Base-by-base conservation (phyloP, 1,140 invertebrate species). In the Drosophila hydei region DNA sequence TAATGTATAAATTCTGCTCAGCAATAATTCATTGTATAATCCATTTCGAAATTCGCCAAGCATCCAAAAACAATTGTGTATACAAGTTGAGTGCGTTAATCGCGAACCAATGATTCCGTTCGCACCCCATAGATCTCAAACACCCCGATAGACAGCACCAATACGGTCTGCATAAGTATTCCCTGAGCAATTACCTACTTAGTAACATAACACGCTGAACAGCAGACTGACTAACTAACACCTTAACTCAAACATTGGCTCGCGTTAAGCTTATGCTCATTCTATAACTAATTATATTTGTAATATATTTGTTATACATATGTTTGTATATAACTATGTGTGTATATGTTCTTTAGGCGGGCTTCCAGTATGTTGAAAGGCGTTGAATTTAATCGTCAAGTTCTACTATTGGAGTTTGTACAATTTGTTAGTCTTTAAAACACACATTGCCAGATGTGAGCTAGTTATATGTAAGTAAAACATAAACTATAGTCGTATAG, bases 281-380 rank as follows among this genome's bases (percentile, higher is more conserved):
- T 9, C 4, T 68, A 48, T 16, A 54, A 40, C 19, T 59, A 72
- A 47, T 21, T 18, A 16, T 64, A 64, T 60, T 60, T 33, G 16
- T 54, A 45, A 43, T 61, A 43, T 63, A 47, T 61, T 12, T 67
- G 2, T 19, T 60, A 58, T 60, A 48, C 33, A 56, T 72, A 16
- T 58, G 5, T 42, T 7, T 6, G 16, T 45, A 63, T 54, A 63
- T 36, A 30, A 47, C 36, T 54, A 48, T 61, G 21, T 48, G 25
- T 65, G 43, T 77, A 50, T 65, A 67, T 76, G 38, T 47, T 43
- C 16, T 63, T 63, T 75, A 77, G 77, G 78, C 78, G 78, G 77
- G 75, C 51, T 59, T 71, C 47, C 70, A 63, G 52, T 71, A 25
- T 40, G 56, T 70, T 55, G 47, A 70, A 79, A 64, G 65, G 64